Evolutionary conservation across 2,888 invertebrate genomes (phyloP).

Genomic region (Nebria brevicollis): DNA sequence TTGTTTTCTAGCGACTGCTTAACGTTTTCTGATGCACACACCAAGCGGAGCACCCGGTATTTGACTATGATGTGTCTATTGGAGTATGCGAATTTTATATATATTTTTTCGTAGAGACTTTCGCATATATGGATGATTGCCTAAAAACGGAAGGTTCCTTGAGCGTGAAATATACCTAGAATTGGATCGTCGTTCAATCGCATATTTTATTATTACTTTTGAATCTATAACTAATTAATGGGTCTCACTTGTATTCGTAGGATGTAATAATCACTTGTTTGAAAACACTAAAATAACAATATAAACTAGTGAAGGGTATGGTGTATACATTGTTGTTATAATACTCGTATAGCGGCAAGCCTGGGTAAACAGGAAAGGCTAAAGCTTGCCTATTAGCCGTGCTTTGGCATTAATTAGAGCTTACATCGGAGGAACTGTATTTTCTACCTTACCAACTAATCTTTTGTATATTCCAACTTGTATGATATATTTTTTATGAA

Average conservation of each 20-base stretch:
- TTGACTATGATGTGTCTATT: slow-evolving; percentile 14
- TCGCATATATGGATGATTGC: slow-evolving; percentile 36
- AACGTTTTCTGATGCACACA: background rate
- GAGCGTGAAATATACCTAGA: slow-evolving; percentile 40
- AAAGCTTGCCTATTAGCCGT: background rate
- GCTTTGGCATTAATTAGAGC: background rate
- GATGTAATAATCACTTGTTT: background rate
- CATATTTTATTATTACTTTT: background rate
- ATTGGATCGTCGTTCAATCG: slow-evolving; percentile 36
- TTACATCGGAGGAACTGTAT: background rate
- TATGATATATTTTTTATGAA: no score
- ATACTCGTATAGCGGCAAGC: background rate
- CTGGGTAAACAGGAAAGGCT: background rate
- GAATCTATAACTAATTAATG: no score
- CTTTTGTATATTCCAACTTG: background rate
- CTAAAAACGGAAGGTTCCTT: slow-evolving; percentile 36
- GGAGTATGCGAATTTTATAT: slow-evolving; percentile 29
- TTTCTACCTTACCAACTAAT: background rate
- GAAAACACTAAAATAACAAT: background rate
- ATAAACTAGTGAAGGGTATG: background rate
- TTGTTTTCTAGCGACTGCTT: no score
- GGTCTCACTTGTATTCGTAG: background rate
- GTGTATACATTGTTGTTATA: background rate
- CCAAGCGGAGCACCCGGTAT: background rate
- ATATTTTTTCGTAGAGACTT: slow-evolving; percentile 27